phyloP scores from a whole-genome alignment of 2,888 invertebrate genomes.

The Sinohyriopsis cumingii region DNA sequence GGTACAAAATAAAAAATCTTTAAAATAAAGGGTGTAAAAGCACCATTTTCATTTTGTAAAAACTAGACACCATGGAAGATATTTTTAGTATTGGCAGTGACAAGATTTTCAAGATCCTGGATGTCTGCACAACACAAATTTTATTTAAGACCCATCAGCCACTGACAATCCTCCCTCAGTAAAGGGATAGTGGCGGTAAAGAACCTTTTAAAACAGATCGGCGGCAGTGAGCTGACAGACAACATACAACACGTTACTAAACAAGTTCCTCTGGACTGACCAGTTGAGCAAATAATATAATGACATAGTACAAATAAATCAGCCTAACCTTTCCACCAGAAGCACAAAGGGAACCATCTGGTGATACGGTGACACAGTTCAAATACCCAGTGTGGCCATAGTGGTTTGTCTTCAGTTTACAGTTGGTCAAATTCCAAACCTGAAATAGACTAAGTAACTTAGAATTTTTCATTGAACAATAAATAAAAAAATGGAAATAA shows the following conservation, averaged over 20 bases:
- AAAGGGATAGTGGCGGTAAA: background rate
- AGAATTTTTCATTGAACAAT: background rate
- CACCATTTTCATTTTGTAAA: too few relatives aligned
- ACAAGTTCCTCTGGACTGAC: too few relatives aligned
- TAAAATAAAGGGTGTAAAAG: too few relatives aligned
- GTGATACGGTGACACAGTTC: conserved; percentile 98
- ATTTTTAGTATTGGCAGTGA: too few relatives aligned
- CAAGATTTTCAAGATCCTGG: too few relatives aligned
- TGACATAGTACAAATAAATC: background rate
- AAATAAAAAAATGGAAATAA: background rate
- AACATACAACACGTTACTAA: background rate
- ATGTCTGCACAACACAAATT: background rate
- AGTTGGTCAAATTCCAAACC: conserved; percentile 99
- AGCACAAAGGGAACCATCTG: conserved; percentile 99
- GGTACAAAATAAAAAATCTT: too few relatives aligned
- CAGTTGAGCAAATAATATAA: too few relatives aligned
- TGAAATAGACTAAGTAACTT: conserved; percentile 62
- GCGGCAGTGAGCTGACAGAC: background rate
- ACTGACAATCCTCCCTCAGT: background rate
- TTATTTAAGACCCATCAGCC: background rate
- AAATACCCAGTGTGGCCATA: conserved; percentile 97
- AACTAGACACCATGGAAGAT: too few relatives aligned
- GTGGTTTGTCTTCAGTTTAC: conserved; percentile 98
- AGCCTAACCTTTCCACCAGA: conserved; percentile 90
- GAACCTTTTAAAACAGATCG: background rate